phyloP scores from a whole-genome alignment of 2,113 vertebrate species.

The Cochlearius cochlearius region DNA sequence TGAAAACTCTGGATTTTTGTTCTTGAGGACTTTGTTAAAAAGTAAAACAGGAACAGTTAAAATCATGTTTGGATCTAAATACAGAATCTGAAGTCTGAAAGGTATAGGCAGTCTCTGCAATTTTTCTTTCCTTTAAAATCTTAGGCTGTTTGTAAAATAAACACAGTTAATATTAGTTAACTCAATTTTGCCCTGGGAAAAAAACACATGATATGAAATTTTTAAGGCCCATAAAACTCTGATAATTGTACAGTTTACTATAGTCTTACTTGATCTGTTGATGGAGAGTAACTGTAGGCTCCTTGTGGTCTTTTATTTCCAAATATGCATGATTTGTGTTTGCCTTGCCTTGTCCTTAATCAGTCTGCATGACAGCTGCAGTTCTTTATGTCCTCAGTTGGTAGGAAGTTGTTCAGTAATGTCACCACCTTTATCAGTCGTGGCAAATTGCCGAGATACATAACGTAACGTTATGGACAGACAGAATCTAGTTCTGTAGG shows the following conservation, averaged over 20 bases:
- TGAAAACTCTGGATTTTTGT: neutral
- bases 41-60: neutral
- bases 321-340: neutral
- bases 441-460: neutral
- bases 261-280: neutral
- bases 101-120: neutral
- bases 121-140: neutral
- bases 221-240: neutral
- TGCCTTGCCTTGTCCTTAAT: neutral
- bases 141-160: neutral
- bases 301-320: neutral
- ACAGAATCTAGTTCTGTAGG: neutral
- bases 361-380: neutral
- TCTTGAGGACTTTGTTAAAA: neutral
- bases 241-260: neutral
- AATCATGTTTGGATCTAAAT: neutral
- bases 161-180: neutral
- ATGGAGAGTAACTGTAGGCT: neutral
- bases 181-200: neutral
- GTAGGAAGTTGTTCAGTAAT: slow-evolving; percentile 24
- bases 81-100: neutral
- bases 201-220: neutral
- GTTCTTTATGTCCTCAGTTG: neutral
- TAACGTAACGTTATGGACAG: neutral
- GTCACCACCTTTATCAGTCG: slow-evolving; percentile 18